These are phyloP conservation scores for Channa argus DNA, from an alignment of 2,113 vertebrate species.

Conservation along the genomic window DNA sequence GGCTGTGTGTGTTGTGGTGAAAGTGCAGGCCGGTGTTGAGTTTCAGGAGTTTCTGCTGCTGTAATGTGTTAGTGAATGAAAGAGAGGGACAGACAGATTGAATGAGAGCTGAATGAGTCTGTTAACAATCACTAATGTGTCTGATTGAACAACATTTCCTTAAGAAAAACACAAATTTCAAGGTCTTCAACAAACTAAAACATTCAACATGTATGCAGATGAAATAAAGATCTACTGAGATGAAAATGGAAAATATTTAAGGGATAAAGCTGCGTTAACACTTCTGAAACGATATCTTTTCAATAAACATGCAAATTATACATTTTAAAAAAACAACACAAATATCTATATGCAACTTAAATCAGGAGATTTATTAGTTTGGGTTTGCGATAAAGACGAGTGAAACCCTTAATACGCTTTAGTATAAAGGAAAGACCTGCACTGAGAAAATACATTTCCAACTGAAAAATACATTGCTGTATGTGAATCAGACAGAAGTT, in stretches of 20 bases:
- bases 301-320: no score
- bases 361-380: no score
- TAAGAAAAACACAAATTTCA: background rate
- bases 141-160: conserved; percentile 18
- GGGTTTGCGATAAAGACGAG: no score
- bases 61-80: conserved; percentile 54
- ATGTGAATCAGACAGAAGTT: no score
- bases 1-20: conserved; percentile 3
- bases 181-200: background rate
- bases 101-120: conserved; percentile 63
- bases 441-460: no score
- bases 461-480: no score
- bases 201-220: background rate
- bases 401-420: no score
- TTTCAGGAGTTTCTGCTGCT: conserved; percentile 45
- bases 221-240: background rate
- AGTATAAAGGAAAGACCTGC: no score
- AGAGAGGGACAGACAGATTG: conserved; percentile 62
- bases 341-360: no score
- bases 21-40: conserved; percentile 42
- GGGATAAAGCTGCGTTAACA: no score
- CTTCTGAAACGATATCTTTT: no score
- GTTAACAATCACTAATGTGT: conserved; percentile 61
- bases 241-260: background rate
- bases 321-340: background rate